Conservation (phyloP, 2,888 invertebrate species). For the Metalampra italica region DNA sequence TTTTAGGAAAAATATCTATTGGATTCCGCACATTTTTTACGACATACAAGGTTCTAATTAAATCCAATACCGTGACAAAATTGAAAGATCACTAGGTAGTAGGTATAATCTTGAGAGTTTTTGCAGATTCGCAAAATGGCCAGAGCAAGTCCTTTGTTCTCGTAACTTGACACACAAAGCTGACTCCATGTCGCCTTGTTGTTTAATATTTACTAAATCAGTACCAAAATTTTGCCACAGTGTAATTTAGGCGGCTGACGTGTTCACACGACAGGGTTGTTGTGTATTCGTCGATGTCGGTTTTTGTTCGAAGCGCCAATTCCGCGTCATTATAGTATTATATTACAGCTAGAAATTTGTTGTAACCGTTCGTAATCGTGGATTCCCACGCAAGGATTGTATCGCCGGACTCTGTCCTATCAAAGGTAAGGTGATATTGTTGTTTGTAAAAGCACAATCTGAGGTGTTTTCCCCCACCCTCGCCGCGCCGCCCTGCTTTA, state of each 20-base stretch:
- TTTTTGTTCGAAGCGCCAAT: conserved; percentile 12
- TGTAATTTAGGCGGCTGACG: conserved; percentile 44
- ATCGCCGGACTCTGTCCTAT: conserved; percentile 15
- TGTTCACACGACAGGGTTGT: conserved; percentile 41
- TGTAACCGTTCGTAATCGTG: conserved; percentile 14
- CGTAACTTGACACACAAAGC: neutral
- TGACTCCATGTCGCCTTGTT: conserved; percentile 9
- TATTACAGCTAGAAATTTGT: conserved; percentile 6
- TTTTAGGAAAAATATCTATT: no score
- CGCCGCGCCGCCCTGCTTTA: conserved; percentile 1
- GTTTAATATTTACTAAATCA: conserved; percentile 16
- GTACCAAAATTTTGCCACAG: conserved; percentile 43
- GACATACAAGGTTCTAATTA: no score
- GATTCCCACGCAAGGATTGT: conserved; percentile 17
- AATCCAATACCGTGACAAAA: no score
- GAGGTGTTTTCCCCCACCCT: neutral
- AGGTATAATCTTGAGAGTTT: no score
- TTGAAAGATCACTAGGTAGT: no score
- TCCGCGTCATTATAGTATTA: conserved; percentile 8
- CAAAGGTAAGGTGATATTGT: conserved; percentile 18
- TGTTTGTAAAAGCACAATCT: conserved; percentile 12
- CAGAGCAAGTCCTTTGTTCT: neutral
- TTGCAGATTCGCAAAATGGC: no score
- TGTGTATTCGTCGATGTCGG: conserved; percentile 13
- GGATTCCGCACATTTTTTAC: no score